Evolutionary conservation across 2,888 invertebrate genomes (phyloP), one percentile per base, ranked within the genome.

Genomic region (Mystacides longicornis): DNA sequence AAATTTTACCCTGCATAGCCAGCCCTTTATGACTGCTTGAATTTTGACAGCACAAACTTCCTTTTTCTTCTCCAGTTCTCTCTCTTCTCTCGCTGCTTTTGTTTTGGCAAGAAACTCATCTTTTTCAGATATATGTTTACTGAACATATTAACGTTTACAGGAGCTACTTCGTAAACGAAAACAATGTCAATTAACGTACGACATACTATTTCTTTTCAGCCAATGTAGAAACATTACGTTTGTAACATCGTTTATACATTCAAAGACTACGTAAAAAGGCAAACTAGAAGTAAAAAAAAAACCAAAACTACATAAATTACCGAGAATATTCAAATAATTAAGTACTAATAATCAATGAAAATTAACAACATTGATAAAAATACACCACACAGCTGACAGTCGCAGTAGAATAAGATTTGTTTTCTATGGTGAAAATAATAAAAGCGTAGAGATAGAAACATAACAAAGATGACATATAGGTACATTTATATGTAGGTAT

Each of bases 21-120:
- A 91, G 61, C 89, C 88, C 65, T 87, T 79, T 37, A 88, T 71
- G 53, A 77, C 71, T n/a, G 89, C 81, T 69, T 93, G 93, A 61
- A 93, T 83, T 62, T 80, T 76, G 31, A 83, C 77, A 42, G 86
- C 86, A 27, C 91, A 89, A 62, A 76, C 76, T 65, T 93, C 91
- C 59, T 84, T 81, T 60, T 83, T 82, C 69, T 92, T 90, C 66
- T 93, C 94, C 52, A 86, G 74, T 0, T 91, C 93, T 55, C 95
- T 81, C 70, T 93, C 93, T 69, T 92, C 90, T 58, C 95, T 80
- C 14, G 94, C 93, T 23, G 87, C 89, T 72, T 94, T 94, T 3
- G 91, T 90, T 69, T 92, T 90, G 70, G 93, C 91, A 66, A 95
- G 78, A 71, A 95, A 94, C 63, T 79, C 80, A 64, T 83, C 83